Evolutionary conservation across 2,888 invertebrate species (phyloP).

Genomic region (Noctua janthe): DNA sequence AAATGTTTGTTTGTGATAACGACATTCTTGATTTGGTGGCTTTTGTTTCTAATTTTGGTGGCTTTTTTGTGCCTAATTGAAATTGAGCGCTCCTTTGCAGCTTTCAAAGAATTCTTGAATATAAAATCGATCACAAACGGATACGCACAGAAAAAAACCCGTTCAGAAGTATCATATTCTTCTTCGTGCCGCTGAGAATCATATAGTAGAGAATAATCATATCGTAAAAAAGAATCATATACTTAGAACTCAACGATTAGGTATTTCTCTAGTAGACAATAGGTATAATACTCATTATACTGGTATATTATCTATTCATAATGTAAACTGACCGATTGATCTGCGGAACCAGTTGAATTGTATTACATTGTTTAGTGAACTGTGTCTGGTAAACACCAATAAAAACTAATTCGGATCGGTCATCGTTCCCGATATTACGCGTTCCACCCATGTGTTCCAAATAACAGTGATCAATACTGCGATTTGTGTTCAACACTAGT

Average conservation of each 20-base stretch:
- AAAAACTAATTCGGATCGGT: constrained; percentile 50
- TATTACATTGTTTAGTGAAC: constrained; percentile 8
- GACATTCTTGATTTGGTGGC: background rate
- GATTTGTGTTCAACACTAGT: constrained; percentile 18
- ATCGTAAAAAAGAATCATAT: no score
- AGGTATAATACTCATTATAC: no score
- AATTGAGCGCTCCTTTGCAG: background rate
- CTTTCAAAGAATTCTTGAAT: background rate
- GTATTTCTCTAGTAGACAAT: background rate
- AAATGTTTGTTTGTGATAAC: background rate
- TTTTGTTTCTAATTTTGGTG: no score
- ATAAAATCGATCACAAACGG: background rate
- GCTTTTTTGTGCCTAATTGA: no score
- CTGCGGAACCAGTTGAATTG: constrained; percentile 16
- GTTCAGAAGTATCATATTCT: background rate
- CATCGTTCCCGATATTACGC: constrained; percentile 43
- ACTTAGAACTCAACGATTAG: background rate
- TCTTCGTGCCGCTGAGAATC: background rate
- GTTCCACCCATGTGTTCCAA: constrained; percentile 23
- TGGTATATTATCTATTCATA: background rate
- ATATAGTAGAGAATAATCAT: no score
- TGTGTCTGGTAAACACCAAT: constrained; percentile 32
- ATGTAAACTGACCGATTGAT: background rate
- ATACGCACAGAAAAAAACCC: background rate
- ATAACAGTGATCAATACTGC: constrained; percentile 37